phyloP scores from a whole-genome alignment of 2,888 invertebrate species.

The Andrena fulva region DNA sequence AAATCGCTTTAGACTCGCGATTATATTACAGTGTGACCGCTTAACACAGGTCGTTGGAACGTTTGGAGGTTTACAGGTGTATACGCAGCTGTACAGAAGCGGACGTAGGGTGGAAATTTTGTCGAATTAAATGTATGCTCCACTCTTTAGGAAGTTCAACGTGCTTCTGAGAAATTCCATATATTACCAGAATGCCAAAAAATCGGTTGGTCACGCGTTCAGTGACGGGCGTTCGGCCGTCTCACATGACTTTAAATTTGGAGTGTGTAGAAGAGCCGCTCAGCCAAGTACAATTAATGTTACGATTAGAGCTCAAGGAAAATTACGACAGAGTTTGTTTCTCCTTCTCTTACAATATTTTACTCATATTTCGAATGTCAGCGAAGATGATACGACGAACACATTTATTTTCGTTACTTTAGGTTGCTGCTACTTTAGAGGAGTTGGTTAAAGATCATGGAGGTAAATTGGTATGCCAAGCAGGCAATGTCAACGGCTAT shows the following conservation, averaged over 20 bases:
- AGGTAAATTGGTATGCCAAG: slow-evolving; percentile 79
- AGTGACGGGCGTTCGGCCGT: slow-evolving; percentile 73
- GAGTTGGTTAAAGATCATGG: slow-evolving; percentile 81
- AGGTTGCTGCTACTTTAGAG: slow-evolving; percentile 80
- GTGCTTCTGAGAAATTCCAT: not conserved
- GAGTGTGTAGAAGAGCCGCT: slow-evolving; percentile 85
- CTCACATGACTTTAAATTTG: slow-evolving; percentile 82
- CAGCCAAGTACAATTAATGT: slow-evolving; percentile 82
- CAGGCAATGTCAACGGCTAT: slow-evolving; percentile 79
- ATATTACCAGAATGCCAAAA: slow-evolving; percentile 72
- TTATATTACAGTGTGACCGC: not conserved
- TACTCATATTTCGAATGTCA: not conserved
- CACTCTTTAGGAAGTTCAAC: not conserved
- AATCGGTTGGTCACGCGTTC: slow-evolving; percentile 75
- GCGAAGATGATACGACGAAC: not conserved
- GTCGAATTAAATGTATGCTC: slow-evolving; percentile 23
- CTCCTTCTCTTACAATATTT: not conserved
- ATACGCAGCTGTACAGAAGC: too few species aligned
- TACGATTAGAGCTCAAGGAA: slow-evolving; percentile 78
- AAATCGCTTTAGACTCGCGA: not conserved
- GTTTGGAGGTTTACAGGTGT: not conserved
- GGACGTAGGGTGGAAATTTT: not conserved
- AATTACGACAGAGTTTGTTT: slow-evolving; percentile 79
- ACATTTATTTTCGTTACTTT: slow-evolving; percentile 1
- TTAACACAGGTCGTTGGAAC: not conserved